Conservation (phyloP, 2,797 vertebrate genomes). For the Lycodopsis pacificus region DNA sequence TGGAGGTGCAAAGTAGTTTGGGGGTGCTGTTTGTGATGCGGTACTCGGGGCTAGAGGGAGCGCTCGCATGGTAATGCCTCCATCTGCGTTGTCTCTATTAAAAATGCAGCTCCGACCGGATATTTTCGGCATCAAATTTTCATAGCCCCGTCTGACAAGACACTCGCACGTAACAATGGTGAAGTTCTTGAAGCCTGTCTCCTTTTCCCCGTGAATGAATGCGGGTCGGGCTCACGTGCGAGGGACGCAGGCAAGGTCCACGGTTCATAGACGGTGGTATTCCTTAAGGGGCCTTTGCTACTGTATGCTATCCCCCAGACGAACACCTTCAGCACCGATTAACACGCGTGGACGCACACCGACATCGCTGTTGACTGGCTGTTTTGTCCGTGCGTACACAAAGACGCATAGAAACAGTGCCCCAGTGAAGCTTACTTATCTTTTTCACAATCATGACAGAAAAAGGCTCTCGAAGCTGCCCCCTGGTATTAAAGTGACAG, state of each 20-base stretch:
- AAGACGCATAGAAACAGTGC: background rate
- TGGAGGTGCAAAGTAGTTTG: conserved; percentile 33
- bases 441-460: conserved; percentile 19
- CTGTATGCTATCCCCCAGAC: conserved; percentile 35
- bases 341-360: conserved; percentile 16
- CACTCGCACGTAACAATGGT: conserved; percentile 53
- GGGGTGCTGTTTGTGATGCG: conserved; percentile 25
- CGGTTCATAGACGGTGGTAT: conserved; percentile 38
- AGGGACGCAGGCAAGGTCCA: conserved; percentile 32
- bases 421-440: conserved; percentile 14
- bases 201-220: conserved; percentile 24
- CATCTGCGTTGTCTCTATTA: conserved; percentile 70
- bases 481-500: conserved; percentile 29
- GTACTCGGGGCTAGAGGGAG: conserved; percentile 30
- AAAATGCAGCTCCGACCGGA: conserved; percentile 81
- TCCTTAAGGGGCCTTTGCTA: conserved; percentile 42
- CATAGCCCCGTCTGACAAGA: conserved; percentile 55
- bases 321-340: conserved; percentile 37
- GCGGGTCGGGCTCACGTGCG: conserved; percentile 34
- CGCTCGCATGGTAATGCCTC: conserved; percentile 64
- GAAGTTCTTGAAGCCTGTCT: conserved; percentile 49
- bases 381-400: conserved; percentile 15
- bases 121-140: conserved; percentile 83
- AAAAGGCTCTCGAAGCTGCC: background rate
- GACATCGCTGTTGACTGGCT: conserved; percentile 23